These are phyloP conservation scores for Pycnonotus jocosus DNA, from an alignment of 2,113 vertebrate species.

Conservation along the genomic window DNA sequence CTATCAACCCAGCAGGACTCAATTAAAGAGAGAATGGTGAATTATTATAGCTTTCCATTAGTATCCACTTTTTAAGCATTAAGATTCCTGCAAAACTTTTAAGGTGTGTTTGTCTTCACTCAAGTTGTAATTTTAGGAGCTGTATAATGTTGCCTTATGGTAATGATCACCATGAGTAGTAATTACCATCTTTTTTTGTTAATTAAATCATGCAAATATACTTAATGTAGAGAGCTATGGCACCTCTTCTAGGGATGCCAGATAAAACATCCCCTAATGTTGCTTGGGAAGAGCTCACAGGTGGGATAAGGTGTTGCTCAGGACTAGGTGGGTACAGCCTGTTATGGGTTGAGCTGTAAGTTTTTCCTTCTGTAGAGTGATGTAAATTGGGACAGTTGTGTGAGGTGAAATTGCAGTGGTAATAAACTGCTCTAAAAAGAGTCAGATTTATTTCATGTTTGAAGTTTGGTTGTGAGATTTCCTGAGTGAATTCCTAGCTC, in stretches of 20 bases:
- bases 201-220: background rate
- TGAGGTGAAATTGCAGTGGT: background rate
- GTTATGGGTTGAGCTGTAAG: background rate
- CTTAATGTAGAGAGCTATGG: background rate
- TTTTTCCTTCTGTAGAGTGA: background rate
- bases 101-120: background rate
- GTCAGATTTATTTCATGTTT: background rate
- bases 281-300: background rate
- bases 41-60: background rate
- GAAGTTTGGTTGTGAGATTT: background rate
- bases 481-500: background rate
- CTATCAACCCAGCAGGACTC: background rate
- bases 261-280: background rate
- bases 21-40: background rate
- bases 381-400: background rate
- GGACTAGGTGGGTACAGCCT: background rate
- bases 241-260: background rate
- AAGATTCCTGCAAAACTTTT: background rate
- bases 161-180: background rate
- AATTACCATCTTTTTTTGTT: background rate
- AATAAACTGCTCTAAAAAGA: background rate
- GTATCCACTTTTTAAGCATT: background rate
- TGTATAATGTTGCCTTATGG: background rate
- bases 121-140: background rate
- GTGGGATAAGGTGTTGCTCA: background rate